These are phyloP conservation scores for Prunella fulvescens DNA, from an alignment of 2,113 vertebrate species.

Conservation along the genomic window DNA sequence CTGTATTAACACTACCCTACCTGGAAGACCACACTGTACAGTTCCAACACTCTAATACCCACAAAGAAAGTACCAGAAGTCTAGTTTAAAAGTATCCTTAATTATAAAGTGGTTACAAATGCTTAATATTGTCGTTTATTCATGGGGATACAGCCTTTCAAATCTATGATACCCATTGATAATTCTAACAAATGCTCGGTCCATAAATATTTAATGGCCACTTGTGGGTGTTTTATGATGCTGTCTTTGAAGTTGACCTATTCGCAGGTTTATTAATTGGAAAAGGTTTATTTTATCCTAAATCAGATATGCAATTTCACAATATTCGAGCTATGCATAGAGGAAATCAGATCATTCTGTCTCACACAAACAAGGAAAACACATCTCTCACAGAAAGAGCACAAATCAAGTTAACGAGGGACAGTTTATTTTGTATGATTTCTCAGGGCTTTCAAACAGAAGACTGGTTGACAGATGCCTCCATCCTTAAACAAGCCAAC, in stretches of 20 bases:
- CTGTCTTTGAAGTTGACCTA: conserved; percentile 47
- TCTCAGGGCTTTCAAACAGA: conserved; percentile 14
- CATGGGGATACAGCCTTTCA: not conserved
- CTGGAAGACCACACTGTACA: not conserved
- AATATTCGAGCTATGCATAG: not conserved
- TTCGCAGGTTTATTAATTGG: conserved; percentile 45
- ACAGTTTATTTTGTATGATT: conserved; percentile 13
- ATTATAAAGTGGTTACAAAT: conserved; percentile 22
- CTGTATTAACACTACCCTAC: not conserved
- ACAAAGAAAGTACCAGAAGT: not conserved
- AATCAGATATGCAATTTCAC: conserved; percentile 13
- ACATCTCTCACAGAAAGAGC: conserved; percentile 7
- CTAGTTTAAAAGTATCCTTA: not conserved
- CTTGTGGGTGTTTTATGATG: conserved; percentile 43
- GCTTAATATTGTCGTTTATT: conserved; percentile 13
- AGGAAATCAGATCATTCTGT: not conserved
- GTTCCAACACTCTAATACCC: not conserved
- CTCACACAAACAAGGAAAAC: conserved; percentile 11
- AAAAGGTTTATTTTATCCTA: conserved; percentile 44
- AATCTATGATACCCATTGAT: conserved; percentile 24
- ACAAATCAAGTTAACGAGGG: conserved; percentile 28
- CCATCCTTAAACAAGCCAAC: not conserved
- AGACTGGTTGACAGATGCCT: conserved; percentile 9
- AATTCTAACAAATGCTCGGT: conserved; percentile 16
- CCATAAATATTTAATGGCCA: conserved; percentile 63